Conservation (phyloP, 2,113 vertebrate genomes). For the Thunnus thynnus region DNA sequence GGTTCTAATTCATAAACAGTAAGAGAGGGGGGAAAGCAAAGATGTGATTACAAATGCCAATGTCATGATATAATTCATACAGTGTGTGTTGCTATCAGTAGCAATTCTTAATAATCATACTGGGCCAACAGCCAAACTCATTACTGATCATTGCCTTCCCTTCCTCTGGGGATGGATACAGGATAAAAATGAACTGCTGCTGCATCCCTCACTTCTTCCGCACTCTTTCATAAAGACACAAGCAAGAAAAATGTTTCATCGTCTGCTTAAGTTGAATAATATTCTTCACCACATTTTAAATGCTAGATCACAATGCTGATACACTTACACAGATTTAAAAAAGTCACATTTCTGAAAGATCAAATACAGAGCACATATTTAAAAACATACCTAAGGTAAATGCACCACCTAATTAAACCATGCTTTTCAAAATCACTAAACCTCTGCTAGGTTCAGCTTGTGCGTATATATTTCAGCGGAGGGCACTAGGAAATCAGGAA, state of each 20-base stretch:
- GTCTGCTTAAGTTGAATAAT: slow-evolving; percentile 50
- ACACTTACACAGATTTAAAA: too few relatives aligned
- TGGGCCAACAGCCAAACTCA: slow-evolving; percentile 59
- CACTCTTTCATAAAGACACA: slow-evolving; percentile 45
- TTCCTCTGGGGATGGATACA: slow-evolving; percentile 27
- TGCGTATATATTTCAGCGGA: slow-evolving; percentile 65
- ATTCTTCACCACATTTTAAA: slow-evolving; percentile 60
- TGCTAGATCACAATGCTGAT: slow-evolving; percentile 53
- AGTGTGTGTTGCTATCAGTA: slow-evolving; percentile 54
- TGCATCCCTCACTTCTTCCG: slow-evolving; percentile 56
- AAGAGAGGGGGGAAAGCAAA: slow-evolving; percentile 41
- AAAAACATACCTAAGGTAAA: slow-evolving; percentile 59
- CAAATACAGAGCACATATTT: slow-evolving; percentile 65
- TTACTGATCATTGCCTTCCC: slow-evolving; percentile 57
- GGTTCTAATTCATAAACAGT: slow-evolving; percentile 72
- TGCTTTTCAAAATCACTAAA: slow-evolving; percentile 57
- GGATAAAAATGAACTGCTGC: slow-evolving; percentile 59
- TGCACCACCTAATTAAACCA: slow-evolving; percentile 70
- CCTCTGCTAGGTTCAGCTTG: slow-evolving; percentile 66
- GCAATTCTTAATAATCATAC: slow-evolving; percentile 66
- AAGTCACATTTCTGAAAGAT: slow-evolving; percentile 59
- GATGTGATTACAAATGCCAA: slow-evolving; percentile 72
- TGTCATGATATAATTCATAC: slow-evolving; percentile 55
- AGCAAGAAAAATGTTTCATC: slow-evolving; percentile 40
- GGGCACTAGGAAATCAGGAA: slow-evolving; percentile 64